These are phyloP conservation scores for Tokudaia muenninki DNA, from an alignment of 2,797 vertebrate genomes.

Conservation along the genomic window DNA sequence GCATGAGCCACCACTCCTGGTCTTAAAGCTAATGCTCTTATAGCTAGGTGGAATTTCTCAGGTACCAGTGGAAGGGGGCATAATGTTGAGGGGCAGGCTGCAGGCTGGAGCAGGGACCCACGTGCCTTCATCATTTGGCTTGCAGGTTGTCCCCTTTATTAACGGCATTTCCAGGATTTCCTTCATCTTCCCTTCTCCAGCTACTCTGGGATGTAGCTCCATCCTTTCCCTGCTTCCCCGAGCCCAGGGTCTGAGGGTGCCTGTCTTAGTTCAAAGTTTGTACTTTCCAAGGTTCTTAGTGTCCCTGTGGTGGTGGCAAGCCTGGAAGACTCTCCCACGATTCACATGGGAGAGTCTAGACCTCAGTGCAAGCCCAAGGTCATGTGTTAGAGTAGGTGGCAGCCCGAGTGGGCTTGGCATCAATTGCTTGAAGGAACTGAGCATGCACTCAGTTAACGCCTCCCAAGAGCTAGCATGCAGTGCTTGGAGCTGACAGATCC, in stretches of 20 bases:
- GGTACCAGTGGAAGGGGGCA: neutral
- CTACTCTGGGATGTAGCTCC: neutral
- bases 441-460: neutral
- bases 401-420: neutral
- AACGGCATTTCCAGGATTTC: neutral
- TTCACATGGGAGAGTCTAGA: neutral
- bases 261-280: neutral
- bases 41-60: neutral
- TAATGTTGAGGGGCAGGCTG: neutral
- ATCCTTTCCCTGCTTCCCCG: neutral
- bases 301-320: neutral
- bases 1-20: too few relatives aligned
- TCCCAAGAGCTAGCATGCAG: neutral
- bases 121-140: neutral
- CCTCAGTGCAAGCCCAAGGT: neutral
- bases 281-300: slow-evolving; percentile 4
- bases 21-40: neutral
- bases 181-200: neutral
- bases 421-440: neutral
- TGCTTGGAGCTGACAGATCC: neutral
- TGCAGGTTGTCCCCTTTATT: neutral
- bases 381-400: neutral
- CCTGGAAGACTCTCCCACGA: neutral
- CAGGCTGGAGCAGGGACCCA: neutral
- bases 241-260: neutral